Evolutionary conservation across 2,888 invertebrate species (phyloP).

Genomic region (Tipula unca): DNA sequence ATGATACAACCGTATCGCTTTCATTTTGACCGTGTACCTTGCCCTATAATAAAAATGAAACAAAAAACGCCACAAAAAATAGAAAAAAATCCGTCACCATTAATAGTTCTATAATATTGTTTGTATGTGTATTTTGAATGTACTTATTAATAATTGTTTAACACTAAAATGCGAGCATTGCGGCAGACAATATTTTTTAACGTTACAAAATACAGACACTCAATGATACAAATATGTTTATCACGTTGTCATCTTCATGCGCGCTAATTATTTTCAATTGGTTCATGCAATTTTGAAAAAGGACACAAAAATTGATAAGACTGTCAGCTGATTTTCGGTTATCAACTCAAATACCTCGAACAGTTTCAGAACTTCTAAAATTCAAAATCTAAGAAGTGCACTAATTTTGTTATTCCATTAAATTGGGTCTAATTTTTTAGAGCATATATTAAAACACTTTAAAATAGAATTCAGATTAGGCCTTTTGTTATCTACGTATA

Average conservation of each 20-base stretch:
- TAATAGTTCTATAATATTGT: background rate
- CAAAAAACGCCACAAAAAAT: constrained; percentile 23
- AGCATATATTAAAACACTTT: no score
- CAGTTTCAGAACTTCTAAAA: no score
- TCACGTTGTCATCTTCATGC: background rate
- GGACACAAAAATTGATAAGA: background rate
- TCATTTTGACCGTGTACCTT: constrained; percentile 28
- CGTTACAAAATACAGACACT: background rate
- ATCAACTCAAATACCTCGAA: background rate
- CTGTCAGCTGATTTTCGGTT: background rate
- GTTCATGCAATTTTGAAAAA: constrained; percentile 8
- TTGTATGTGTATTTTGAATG: background rate
- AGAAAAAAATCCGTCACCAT: constrained; percentile 17
- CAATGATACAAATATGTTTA: constrained; percentile 21
- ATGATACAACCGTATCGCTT: constrained; percentile 23
- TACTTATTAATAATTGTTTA: constrained; percentile 9
- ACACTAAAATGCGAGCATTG: background rate
- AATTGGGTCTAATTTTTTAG: no score
- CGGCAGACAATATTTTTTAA: background rate
- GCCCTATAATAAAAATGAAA: constrained; percentile 28
- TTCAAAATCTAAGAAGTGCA: no score
- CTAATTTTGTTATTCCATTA: no score
- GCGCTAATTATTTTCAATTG: background rate
- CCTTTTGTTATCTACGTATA: no score
- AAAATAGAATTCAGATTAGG: no score